phyloP scores from a whole-genome alignment of 2,888 invertebrate genomes.

The Chrysolina americana region DNA sequence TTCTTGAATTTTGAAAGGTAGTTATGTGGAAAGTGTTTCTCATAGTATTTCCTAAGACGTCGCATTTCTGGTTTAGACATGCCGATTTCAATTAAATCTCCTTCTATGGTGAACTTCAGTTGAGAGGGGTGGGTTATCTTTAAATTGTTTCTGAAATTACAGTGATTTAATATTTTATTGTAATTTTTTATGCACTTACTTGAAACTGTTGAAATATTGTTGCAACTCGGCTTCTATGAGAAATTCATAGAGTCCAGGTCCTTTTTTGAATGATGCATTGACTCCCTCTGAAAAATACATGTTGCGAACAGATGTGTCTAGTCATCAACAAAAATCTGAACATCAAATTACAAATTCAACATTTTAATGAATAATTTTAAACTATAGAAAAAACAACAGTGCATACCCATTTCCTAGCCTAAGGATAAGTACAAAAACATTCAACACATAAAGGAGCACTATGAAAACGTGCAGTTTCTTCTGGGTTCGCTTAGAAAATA shows the following conservation, averaged over 20 bases:
- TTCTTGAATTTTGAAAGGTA: slow-evolving; percentile 94
- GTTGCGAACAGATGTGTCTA: background rate
- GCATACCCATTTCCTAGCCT: slow-evolving; percentile 59
- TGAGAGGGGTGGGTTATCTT: slow-evolving; percentile 92
- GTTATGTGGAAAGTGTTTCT: slow-evolving; percentile 94
- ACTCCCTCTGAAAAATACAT: slow-evolving; percentile 58
- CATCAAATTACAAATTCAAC: background rate
- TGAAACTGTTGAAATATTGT: slow-evolving; percentile 88
- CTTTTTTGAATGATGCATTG: slow-evolving; percentile 68
- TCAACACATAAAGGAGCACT: slow-evolving; percentile 46
- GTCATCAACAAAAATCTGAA: slow-evolving; percentile 12
- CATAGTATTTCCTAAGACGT: slow-evolving; percentile 92
- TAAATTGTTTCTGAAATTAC: slow-evolving; percentile 81
- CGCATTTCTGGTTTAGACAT: slow-evolving; percentile 96
- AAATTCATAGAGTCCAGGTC: slow-evolving; percentile 88
- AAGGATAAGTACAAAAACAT: slow-evolving; percentile 40
- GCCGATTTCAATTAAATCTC: slow-evolving; percentile 92
- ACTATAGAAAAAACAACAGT: slow-evolving; percentile 24
- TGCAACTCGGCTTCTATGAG: slow-evolving; percentile 94
- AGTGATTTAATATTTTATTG: slow-evolving; percentile 23
- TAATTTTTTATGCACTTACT: slow-evolving; percentile 71
- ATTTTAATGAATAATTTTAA: background rate
- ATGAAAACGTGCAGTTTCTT: slow-evolving; percentile 53
- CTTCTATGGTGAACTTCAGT: slow-evolving; percentile 94
- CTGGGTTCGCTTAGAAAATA: slow-evolving; percentile 58